These are phyloP conservation scores for Callyntrura sp. DNA, from an alignment of 2,888 invertebrate species.

Conservation along the genomic window DNA sequence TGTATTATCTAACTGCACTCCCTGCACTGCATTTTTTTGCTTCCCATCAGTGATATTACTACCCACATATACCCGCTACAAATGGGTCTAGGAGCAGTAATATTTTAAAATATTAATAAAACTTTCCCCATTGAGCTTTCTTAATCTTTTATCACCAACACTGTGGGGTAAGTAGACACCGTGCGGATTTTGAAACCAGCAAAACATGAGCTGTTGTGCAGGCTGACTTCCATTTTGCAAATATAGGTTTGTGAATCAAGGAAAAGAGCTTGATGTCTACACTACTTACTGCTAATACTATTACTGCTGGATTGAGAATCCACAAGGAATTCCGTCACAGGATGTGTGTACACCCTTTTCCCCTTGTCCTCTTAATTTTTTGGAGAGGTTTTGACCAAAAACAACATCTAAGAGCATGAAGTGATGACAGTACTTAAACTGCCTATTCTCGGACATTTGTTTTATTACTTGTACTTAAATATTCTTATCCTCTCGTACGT, in stretches of 20 bases:
- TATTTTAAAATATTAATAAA: constrained; percentile 75
- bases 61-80: neutral
- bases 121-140: constrained; percentile 65
- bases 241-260: too few relatives aligned
- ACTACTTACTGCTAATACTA: too few relatives aligned
- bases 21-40: constrained; percentile 14
- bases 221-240: neutral
- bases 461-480: constrained; percentile 52
- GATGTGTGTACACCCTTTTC: constrained; percentile 38
- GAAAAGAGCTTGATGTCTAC: too few relatives aligned
- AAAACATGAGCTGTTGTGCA: too few relatives aligned
- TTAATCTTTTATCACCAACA: constrained; percentile 12
- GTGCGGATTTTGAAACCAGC: too few relatives aligned
- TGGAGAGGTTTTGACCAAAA: too few relatives aligned
- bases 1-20: neutral
- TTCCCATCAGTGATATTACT: constrained; percentile 8
- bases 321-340: too few relatives aligned
- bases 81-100: constrained; percentile 7
- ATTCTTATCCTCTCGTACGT: neutral
- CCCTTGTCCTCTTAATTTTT: constrained; percentile 7
- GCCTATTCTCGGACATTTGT: constrained; percentile 69
- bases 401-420: too few relatives aligned
- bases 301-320: too few relatives aligned
- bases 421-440: constrained; percentile 56
- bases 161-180: too few relatives aligned